Percentiles rank a stretch among this genome's conserved stretches.
phyloP scores from a whole-genome alignment of 2,113 vertebrate species.

The Odocoileus hemionus region DNA sequence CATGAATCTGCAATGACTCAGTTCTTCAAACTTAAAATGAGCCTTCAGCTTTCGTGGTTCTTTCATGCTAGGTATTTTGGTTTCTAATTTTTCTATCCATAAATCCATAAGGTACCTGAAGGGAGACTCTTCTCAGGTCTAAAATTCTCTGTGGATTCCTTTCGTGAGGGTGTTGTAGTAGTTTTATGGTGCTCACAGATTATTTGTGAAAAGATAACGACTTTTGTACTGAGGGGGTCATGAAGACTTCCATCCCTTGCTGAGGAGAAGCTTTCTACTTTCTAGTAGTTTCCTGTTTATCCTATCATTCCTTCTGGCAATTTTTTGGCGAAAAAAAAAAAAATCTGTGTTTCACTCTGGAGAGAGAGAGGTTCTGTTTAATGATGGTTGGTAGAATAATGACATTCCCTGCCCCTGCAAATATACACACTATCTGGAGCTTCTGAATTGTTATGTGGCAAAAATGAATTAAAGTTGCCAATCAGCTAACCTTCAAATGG shows the following conservation, averaged over 20 bases:
- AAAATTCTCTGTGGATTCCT: not conserved
- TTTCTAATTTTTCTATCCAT: not conserved
- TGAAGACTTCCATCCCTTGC: not conserved
- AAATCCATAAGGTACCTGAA: not conserved
- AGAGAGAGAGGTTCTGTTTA: not conserved
- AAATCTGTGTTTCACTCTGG: not conserved
- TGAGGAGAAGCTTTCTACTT: not conserved
- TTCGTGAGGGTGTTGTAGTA: not conserved
- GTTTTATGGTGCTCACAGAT: not conserved
- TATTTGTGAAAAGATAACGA: not conserved
- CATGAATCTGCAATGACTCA: not conserved
- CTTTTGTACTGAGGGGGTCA: not conserved
- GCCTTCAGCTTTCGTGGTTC: not conserved
- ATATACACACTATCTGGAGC: not conserved
- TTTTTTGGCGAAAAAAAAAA: not conserved
- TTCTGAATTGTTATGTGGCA: not conserved
- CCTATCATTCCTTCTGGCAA: not conserved
- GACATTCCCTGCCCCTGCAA: rapidly evolving
- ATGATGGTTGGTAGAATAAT: not conserved
- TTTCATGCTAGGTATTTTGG: not conserved
- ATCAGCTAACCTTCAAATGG: not conserved
- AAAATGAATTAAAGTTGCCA: not conserved
- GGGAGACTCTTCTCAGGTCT: not conserved
- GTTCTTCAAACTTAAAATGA: not conserved
- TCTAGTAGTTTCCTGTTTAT: not conserved